Evolutionary conservation across 1,140 invertebrate genomes (phyloP).

Genomic region (Plectus sambesii): DNA sequence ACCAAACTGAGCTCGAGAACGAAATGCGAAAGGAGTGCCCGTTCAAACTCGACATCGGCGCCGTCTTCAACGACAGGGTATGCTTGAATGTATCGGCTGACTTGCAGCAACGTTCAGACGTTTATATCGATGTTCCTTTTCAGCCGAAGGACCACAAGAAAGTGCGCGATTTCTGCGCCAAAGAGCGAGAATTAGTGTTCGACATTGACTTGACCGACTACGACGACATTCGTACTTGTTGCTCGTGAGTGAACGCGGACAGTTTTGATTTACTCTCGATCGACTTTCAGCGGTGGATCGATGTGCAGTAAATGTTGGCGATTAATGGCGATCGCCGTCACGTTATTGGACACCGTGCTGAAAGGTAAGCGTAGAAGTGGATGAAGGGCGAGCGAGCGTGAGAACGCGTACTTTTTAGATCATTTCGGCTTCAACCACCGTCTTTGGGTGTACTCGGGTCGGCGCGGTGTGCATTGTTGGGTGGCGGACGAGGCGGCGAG

Average conservation of each 20-base stretch:
- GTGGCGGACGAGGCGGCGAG: constrained; percentile 76
- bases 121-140: constrained; percentile 24
- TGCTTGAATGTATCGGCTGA: constrained; percentile 27
- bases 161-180: constrained; percentile 52
- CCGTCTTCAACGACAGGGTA: constrained; percentile 68
- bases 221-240: constrained; percentile 83
- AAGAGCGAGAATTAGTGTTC: constrained; percentile 84
- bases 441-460: constrained; percentile 92
- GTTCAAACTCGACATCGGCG: constrained; percentile 90
- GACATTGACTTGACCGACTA: constrained; percentile 99
- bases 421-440: constrained; percentile 86
- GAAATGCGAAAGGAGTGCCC: constrained; percentile 67
- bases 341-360: constrained; percentile 71
- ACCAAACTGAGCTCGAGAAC: constrained; percentile 65
- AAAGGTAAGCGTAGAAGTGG: constrained; percentile 54
- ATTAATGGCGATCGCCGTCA: constrained; percentile 82
- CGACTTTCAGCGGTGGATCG: constrained; percentile 58
- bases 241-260: constrained; percentile 46
- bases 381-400: constrained; percentile 4
- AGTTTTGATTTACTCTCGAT: background rate
- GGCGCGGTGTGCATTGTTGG: constrained; percentile 94
- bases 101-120: too few relatives aligned
- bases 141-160: constrained; percentile 56
- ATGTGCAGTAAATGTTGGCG: constrained; percentile 93
- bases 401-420: constrained; percentile 52